A percentile compares a stretch with the other conserved stretches of the same genome.
phyloP scores from a whole-genome alignment of 2,888 invertebrate genomes.

The Leptopterna dolabrata region DNA sequence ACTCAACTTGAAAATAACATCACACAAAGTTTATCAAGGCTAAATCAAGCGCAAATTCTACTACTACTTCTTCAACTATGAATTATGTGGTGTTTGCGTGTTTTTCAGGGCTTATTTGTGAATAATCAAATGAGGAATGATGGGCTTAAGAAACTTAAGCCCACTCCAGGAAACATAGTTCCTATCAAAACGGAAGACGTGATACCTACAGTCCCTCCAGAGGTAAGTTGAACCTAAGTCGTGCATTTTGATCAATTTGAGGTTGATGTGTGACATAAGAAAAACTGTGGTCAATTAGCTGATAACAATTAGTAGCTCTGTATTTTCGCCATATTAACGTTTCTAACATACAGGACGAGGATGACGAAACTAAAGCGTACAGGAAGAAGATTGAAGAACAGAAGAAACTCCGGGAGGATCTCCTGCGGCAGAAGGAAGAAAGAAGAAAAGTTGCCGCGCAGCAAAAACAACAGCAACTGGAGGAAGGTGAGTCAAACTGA shows the following conservation, averaged over 20 bases:
- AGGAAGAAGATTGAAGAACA: constrained; percentile 69
- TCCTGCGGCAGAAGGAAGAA: constrained; percentile 68
- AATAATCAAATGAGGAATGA: constrained; percentile 15
- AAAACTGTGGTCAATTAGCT: too few relatives aligned
- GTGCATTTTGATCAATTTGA: too few relatives aligned
- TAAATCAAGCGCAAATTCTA: too few relatives aligned
- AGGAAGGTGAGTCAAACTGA: constrained; percentile 25
- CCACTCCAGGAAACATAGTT: constrained; percentile 6
- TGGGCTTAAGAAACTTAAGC: background rate
- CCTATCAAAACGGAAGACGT: constrained; percentile 32
- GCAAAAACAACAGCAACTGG: constrained; percentile 50
- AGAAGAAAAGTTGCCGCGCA: constrained; percentile 66
- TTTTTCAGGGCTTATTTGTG: background rate
- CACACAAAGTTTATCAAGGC: too few relatives aligned
- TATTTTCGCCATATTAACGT: too few relatives aligned
- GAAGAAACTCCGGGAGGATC: constrained; percentile 68
- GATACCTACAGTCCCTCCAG: background rate
- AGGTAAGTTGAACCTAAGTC: background rate
- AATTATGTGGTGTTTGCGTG: too few relatives aligned
- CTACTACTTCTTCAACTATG: too few relatives aligned
- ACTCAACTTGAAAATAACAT: too few relatives aligned
- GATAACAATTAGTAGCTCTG: too few relatives aligned
- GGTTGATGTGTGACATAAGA: too few relatives aligned
- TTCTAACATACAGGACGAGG: constrained; percentile 65
- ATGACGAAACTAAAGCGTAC: constrained; percentile 68